Evolutionary conservation across 2,797 vertebrate genomes (phyloP).

Genomic region (Gymnoscopelus microlampas): DNA sequence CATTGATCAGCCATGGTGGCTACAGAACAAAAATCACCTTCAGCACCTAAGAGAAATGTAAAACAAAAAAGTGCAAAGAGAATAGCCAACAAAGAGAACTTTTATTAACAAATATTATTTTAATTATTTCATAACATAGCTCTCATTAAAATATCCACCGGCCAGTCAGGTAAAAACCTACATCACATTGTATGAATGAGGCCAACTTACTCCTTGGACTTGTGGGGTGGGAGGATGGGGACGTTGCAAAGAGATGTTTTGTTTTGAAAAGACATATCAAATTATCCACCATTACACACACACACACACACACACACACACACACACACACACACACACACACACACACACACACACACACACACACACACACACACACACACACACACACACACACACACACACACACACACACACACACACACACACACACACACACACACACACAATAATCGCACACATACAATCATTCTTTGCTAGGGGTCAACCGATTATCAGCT

Average conservation of each 20-base stretch:
- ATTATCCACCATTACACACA: constrained; percentile 42
- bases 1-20: too few relatives aligned
- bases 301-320: constrained; percentile 9
- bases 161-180: constrained; percentile 51
- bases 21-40: too few relatives aligned
- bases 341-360: constrained; percentile 49
- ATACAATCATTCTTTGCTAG: constrained; percentile 19
- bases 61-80: neutral
- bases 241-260: constrained; percentile 27
- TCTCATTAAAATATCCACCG: constrained; percentile 60
- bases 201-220: constrained; percentile 28
- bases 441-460: neutral
- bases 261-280: constrained; percentile 15
- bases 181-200: constrained; percentile 49
- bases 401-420: constrained; percentile 49
- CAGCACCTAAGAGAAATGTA: neutral
- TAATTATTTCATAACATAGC: constrained; percentile 58
- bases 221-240: constrained; percentile 15
- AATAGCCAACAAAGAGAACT: neutral
- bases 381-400: constrained; percentile 49
- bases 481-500: too few relatives aligned
- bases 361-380: constrained; percentile 49
- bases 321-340: constrained; percentile 42
- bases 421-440: constrained; percentile 46
- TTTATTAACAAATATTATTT: constrained; percentile 57